phyloP scores from a whole-genome alignment of 2,888 invertebrate species.

The Megastigmus dorsalis region DNA sequence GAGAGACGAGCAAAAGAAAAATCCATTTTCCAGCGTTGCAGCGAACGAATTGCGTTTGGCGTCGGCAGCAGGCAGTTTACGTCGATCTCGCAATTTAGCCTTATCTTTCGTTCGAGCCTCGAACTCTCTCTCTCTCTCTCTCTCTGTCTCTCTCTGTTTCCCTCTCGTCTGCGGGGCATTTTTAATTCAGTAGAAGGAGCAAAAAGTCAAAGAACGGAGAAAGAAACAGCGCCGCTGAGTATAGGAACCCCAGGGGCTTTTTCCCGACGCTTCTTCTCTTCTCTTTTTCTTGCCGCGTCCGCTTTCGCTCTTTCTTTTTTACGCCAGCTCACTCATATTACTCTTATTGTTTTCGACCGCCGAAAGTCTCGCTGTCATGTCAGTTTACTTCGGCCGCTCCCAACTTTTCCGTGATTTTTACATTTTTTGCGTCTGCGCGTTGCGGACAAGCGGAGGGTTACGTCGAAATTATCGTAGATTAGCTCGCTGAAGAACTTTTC shows the following conservation, averaged over 20 bases:
- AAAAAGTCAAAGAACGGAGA: slow-evolving; percentile 10
- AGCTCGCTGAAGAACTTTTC: neutral
- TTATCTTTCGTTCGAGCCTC: slow-evolving; percentile 14
- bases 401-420: slow-evolving; percentile 15
- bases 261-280: neutral
- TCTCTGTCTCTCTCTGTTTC: no score
- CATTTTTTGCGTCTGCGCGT: slow-evolving; percentile 25
- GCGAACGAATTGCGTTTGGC: neutral
- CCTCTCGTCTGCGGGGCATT: slow-evolving; percentile 16
- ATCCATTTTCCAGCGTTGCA: slow-evolving; percentile 29
- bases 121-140: slow-evolving; percentile 5
- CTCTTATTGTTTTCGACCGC: neutral
- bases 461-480: slow-evolving; percentile 13
- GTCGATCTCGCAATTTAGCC: slow-evolving; percentile 10
- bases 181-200: slow-evolving; percentile 41
- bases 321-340: no score
- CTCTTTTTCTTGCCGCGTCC: slow-evolving; percentile 17
- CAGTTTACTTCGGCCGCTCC: slow-evolving; percentile 29
- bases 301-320: neutral
- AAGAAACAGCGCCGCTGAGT: neutral
- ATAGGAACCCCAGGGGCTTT: neutral
- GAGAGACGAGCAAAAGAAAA: neutral
- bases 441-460: no score
- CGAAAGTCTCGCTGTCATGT: slow-evolving; percentile 22
- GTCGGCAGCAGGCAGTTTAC: no score